Percentiles rank a stretch among this genome's conserved stretches.
These are phyloP conservation scores for Theonella swinhoei DNA, from an alignment of 37 sponge, comb jelly and placozoan genomes.

Conservation along the genomic window DNA sequence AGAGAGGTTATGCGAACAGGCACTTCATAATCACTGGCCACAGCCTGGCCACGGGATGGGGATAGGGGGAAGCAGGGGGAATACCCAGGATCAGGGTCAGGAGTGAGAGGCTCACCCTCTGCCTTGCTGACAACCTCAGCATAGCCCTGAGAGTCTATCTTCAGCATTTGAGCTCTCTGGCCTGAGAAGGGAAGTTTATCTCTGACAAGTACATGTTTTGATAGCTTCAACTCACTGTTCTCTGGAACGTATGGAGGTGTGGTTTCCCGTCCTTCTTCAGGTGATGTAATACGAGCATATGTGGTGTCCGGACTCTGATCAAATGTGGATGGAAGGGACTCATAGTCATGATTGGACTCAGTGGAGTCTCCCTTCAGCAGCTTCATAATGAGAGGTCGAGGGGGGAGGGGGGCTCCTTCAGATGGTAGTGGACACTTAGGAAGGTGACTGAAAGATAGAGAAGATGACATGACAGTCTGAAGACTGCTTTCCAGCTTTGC, in stretches of 20 bases:
- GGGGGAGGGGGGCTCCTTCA: not conserved
- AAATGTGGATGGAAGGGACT: not conserved
- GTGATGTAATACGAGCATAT: constrained; percentile 11
- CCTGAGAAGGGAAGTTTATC: not conserved
- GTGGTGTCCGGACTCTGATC: not conserved
- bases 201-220: not conserved
- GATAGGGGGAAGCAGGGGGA: not conserved
- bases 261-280: not conserved
- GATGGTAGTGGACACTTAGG: not conserved
- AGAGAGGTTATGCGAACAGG: not conserved
- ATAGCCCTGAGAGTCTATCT: constrained; percentile 38
- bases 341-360: constrained; percentile 17
- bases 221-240: not conserved
- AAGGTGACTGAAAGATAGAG: too few relatives aligned
- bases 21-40: constrained; percentile 35
- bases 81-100: not conserved
- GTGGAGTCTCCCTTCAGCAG: not conserved
- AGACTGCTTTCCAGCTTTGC: too few relatives aligned
- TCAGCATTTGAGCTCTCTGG: constrained; percentile 8
- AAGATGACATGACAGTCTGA: too few relatives aligned
- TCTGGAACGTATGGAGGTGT: constrained; percentile 12
- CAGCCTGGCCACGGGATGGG: not conserved
- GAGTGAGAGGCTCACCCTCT: not conserved
- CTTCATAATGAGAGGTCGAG: not conserved
- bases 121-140: constrained; percentile 1